These are phyloP conservation scores for Ceramica pisi DNA, from an alignment of 2,888 invertebrate species.

Conservation along the genomic window DNA sequence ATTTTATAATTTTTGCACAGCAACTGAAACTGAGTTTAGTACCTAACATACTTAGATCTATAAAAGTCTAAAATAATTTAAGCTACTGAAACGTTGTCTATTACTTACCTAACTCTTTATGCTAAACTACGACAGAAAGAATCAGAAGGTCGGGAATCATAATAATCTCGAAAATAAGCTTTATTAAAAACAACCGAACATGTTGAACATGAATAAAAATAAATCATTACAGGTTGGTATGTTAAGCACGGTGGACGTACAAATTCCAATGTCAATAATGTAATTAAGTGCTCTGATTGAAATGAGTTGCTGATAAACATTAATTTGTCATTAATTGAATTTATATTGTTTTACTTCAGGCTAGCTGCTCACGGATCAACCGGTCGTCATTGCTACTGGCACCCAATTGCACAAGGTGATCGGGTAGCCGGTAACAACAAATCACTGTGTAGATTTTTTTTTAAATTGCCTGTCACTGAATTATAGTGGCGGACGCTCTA, in stretches of 20 bases:
- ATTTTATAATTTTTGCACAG: too few species aligned
- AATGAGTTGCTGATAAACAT: conserved; percentile 63
- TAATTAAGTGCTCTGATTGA: conserved; percentile 66
- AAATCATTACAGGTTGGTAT: conserved; percentile 11
- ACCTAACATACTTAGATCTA: too few species aligned
- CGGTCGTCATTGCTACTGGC: not conserved
- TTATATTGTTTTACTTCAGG: conserved; percentile 58
- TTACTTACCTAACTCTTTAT: not conserved
- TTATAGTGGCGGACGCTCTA: not conserved
- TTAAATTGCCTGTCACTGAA: not conserved
- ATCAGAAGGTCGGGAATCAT: not conserved
- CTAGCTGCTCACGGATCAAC: not conserved
- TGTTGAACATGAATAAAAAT: not conserved
- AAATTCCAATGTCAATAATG: conserved; percentile 57
- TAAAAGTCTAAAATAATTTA: too few species aligned
- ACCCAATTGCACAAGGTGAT: too few species aligned
- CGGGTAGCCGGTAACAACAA: not conserved
- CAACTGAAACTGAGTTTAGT: too few species aligned
- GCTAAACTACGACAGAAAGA: not conserved
- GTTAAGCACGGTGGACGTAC: not conserved
- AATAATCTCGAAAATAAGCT: not conserved
- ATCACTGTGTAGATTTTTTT: not conserved
- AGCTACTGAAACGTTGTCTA: too few species aligned
- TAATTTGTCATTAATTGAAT: conserved; percentile 66
- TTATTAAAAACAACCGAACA: not conserved